phyloP scores from a whole-genome alignment of 35 echinoderm and acorn worm genomes.

The Hemicentrotus pulcherrimus region DNA sequence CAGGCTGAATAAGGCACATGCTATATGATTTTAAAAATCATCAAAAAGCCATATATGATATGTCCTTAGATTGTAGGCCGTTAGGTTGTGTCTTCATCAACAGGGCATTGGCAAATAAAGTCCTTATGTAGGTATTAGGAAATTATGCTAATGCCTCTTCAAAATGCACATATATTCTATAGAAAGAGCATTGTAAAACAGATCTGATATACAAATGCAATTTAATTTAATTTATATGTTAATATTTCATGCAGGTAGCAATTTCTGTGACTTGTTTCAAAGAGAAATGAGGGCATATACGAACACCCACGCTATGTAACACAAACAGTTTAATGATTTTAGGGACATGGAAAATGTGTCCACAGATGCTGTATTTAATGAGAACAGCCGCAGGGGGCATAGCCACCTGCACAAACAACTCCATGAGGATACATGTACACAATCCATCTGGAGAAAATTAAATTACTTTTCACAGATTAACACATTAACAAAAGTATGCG shows the following conservation, averaged over 20 bases:
- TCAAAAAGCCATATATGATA: no score
- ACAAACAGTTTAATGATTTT: neutral
- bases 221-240: neutral
- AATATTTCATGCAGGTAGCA: neutral
- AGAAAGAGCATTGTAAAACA: neutral
- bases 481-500: neutral
- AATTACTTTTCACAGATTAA: neutral
- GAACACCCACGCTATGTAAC: neutral
- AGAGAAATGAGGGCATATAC: neutral
- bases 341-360: neutral
- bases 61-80: no score
- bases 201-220: neutral
- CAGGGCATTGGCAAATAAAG: no score
- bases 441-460: neutral
- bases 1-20: no score
- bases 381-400: neutral
- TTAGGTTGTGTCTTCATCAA: no score
- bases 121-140: no score
- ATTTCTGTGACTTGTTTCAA: neutral
- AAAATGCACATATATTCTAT: neutral
- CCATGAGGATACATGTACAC: neutral
- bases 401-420: neutral
- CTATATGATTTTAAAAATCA: no score
- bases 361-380: neutral
- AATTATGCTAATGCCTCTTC: no score